These are phyloP conservation scores for Elanus axillaris DNA, from an alignment of 2,113 vertebrate species.

Conservation along the genomic window DNA sequence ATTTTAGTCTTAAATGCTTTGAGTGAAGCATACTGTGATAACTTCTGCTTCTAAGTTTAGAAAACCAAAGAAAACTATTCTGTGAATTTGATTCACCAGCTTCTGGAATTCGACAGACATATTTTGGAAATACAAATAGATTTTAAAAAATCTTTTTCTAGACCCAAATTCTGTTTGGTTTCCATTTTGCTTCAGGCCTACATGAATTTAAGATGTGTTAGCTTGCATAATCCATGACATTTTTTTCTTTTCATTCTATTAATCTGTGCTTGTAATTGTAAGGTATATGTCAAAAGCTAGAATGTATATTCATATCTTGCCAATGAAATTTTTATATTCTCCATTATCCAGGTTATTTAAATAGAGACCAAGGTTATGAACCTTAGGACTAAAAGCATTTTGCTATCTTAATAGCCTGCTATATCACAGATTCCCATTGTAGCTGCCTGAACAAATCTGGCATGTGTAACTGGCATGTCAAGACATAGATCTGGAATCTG, in stretches of 20 bases:
- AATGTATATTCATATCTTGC: neutral
- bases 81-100: neutral
- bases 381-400: neutral
- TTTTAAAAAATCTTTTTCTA: neutral
- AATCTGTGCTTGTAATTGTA: neutral
- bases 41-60: neutral
- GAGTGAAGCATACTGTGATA: neutral
- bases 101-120: neutral
- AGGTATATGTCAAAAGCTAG: neutral
- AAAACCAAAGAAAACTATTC: neutral
- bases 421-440: neutral
- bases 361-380: neutral
- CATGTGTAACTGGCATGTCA: neutral
- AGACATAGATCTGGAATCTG: neutral
- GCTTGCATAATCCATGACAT: neutral
- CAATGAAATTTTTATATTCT: neutral
- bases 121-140: neutral
- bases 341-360: neutral
- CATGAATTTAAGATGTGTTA: neutral
- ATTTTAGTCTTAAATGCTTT: neutral
- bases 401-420: neutral
- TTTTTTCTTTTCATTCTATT: neutral
- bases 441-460: neutral
- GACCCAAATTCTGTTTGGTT: neutral
- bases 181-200: neutral